Evolutionary conservation across 2,797 vertebrate species (phyloP), one percentile per base, ranked within the genome.

Genomic region (Squalus acanthias): DNA sequence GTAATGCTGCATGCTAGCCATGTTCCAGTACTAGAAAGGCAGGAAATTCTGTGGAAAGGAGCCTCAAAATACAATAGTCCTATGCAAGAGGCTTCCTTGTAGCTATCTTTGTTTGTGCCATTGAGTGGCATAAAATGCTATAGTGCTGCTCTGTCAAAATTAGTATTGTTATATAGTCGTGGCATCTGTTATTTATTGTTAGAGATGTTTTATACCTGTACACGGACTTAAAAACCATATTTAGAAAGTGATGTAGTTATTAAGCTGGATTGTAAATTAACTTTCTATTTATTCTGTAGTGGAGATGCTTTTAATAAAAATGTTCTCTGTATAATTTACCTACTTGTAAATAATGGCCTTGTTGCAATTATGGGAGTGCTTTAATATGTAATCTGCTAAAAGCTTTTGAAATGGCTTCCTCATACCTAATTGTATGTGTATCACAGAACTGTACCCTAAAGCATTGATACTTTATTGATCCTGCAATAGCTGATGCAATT

Each of bases 211-310:
- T 95, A 76, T 95, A 95, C 69, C 94, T 95, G 70, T 95, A n/a
- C 72, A 95, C 94, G 57, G 70, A 95, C 60, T 95, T 76, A 53
- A 74, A 39, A 76, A 76, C 70, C 94, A 95, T 72, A 76, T 95
- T 95, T 95, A 74, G 70, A 76, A 95, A 57, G 46, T 95, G 94
- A 74, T 57, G 72, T 95, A 95, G 69, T 76, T 95, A 74, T 74
- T 95, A 74, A 17, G 70, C 63, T 93, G 91, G 63, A 95, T 72
- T 74, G 72, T 95, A 95, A 95, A 95, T 95, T 95, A 95, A 95
- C 94, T 95, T 95, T 74, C 46, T 95, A 95, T 95, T 95, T 95
- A 95, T 95, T 95, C 70, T 95, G 94, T 95, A 95, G 94, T 72
- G 53, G 94, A 95, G 72, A 95, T 76, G 50, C 94, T 95, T 95